Evolutionary conservation across 1,140 invertebrate genomes (phyloP).

Genomic region (Drosophila kohkoa): DNA sequence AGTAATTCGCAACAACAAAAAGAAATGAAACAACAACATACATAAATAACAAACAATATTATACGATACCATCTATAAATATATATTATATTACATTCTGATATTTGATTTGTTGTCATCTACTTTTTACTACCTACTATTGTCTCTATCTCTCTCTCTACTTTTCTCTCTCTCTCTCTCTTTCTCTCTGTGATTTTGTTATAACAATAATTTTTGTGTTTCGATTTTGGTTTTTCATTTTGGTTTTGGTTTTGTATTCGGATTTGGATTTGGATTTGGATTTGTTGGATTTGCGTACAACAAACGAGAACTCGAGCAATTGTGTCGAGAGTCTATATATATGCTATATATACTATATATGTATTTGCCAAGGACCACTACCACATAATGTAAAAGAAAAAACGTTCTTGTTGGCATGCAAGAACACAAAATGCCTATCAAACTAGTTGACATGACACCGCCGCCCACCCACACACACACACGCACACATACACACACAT

Average conservation of each 20-base stretch:
- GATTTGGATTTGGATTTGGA: constrained; percentile 22
- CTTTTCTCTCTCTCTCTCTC: constrained; percentile 1
- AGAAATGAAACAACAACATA: neutral
- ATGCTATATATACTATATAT: too few species aligned
- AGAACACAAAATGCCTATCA: constrained; percentile 81
- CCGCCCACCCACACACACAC: constrained; percentile 11
- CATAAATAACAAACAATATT: neutral
- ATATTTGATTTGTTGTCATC: constrained; percentile 30
- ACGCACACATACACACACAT: constrained; percentile 18
- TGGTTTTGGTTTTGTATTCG: constrained; percentile 19
- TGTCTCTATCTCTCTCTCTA: neutral
- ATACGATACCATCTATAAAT: constrained; percentile 5
- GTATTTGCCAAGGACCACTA: constrained; percentile 76
- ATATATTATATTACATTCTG: constrained; percentile 8
- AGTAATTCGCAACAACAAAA: neutral
- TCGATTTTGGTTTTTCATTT: neutral
- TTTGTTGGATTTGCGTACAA: constrained; percentile 49
- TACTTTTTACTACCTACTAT: constrained; percentile 26
- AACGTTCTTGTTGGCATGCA: constrained; percentile 84
- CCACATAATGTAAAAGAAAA: constrained; percentile 85
- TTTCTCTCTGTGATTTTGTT: constrained; percentile 33
- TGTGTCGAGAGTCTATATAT: neutral
- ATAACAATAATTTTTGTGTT: neutral
- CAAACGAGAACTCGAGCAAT: constrained; percentile 35
- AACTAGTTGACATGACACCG: constrained; percentile 40